A percentile compares a stretch with the other conserved stretches of the same genome.
Evolutionary conservation across 2,113 vertebrate genomes (phyloP).

Genomic region (Cyprinodon variegatus): DNA sequence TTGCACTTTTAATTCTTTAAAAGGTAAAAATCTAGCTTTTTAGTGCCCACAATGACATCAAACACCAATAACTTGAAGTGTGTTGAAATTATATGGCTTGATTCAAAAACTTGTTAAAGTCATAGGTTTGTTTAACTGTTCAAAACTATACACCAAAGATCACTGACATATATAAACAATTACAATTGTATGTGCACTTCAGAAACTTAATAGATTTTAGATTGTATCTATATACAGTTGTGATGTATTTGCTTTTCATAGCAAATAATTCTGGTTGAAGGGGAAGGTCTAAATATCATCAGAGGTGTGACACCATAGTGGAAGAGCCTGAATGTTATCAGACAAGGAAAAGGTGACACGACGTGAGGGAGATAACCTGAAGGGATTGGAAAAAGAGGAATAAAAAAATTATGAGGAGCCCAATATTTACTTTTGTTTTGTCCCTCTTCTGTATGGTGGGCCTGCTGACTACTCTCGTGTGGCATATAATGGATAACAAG

Average conservation of each 20-base stretch:
- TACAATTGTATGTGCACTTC: too few species aligned
- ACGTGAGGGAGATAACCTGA: neutral
- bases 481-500: slow-evolving; percentile 50
- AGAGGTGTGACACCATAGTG: neutral
- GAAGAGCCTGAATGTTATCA: neutral
- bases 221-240: too few species aligned
- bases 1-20: too few species aligned
- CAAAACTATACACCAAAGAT: neutral
- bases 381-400: neutral
- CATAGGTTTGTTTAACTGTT: too few species aligned
- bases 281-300: neutral
- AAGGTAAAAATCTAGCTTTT: too few species aligned
- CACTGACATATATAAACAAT: neutral
- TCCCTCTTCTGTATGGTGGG: slow-evolving; percentile 54
- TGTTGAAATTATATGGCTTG: too few species aligned
- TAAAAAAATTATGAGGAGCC: slow-evolving; percentile 46
- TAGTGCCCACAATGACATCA: too few species aligned
- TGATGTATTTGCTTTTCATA: neutral
- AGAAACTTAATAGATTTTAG: too few species aligned
- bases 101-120: too few species aligned
- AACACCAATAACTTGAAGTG: too few species aligned
- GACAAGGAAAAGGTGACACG: neutral
- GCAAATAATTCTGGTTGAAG: neutral
- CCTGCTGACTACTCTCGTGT: slow-evolving; percentile 58
- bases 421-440: slow-evolving; percentile 41